Conservation (phyloP, 53 echinoderm and acorn worm species). For the Patiria pectinifera region DNA sequence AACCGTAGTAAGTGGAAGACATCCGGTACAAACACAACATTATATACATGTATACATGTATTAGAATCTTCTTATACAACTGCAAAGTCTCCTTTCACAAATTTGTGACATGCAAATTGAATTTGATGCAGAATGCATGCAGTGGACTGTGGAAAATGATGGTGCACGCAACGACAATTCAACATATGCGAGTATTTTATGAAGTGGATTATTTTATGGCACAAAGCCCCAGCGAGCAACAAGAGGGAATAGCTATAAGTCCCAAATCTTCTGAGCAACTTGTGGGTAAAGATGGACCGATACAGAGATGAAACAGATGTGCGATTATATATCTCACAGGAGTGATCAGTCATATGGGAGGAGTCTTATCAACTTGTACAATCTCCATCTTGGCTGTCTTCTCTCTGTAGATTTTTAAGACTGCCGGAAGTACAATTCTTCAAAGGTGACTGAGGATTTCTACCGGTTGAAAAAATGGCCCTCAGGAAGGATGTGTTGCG, state of each 20-base stretch:
- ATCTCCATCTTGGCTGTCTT: neutral
- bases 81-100: too few relatives aligned
- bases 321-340: slow-evolving; percentile 6
- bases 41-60: neutral
- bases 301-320: slow-evolving; percentile 29
- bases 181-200: neutral
- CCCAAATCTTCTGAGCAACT: neutral
- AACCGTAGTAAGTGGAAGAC: neutral
- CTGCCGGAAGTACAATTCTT: slow-evolving; percentile 1
- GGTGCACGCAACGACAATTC: neutral
- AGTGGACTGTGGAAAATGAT: neutral
- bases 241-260: neutral
- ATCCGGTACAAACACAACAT: neutral
- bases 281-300: slow-evolving; percentile 24
- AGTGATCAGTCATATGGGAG: slow-evolving; percentile 7
- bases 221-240: neutral
- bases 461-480: neutral
- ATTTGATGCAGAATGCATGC: neutral
- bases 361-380: neutral
- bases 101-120: neutral
- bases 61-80: too few relatives aligned
- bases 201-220: neutral
- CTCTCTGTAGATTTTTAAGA: neutral
- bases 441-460: neutral
- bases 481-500: slow-evolving; percentile 12